Conservation (phyloP, 2,797 vertebrate genomes). For the Toxotes lorentzi region DNA sequence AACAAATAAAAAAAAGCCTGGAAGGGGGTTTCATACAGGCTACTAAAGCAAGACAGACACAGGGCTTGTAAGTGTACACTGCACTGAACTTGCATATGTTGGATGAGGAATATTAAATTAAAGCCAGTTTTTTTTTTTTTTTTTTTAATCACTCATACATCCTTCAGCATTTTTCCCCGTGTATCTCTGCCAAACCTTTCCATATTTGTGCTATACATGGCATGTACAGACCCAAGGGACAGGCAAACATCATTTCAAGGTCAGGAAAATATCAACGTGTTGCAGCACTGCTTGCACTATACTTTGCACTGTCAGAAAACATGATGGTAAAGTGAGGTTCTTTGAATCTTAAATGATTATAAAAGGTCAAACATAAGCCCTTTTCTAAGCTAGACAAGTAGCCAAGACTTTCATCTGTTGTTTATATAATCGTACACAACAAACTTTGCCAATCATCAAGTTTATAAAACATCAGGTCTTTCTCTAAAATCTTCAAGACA, state of each 20-base stretch:
- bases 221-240: not conserved
- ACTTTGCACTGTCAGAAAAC: slow-evolving; percentile 5
- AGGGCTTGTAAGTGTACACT: not conserved
- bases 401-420: slow-evolving; percentile 21
- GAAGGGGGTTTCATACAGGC: not conserved
- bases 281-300: not conserved
- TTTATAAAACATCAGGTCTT: slow-evolving; percentile 14
- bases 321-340: not conserved
- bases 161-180: not conserved
- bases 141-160: not conserved
- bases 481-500: slow-evolving; percentile 8
- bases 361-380: slow-evolving; percentile 1
- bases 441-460: slow-evolving; percentile 16
- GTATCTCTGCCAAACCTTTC: slow-evolving; percentile 5
- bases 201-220: not conserved
- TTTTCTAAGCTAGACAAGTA: slow-evolving; percentile 18
- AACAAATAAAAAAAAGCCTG: not conserved
- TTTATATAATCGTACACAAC: slow-evolving; percentile 9
- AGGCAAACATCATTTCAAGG: slow-evolving; percentile 9
- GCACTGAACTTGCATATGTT: not conserved
- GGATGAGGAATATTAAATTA: not conserved
- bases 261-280: slow-evolving; percentile 10
- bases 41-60: slow-evolving; percentile 9
- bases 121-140: not conserved
- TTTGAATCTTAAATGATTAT: not conserved